Evolutionary conservation across 2,888 invertebrate genomes (phyloP), one percentile per base, ranked within the genome.

Genomic region (Acheta domesticus): DNA sequence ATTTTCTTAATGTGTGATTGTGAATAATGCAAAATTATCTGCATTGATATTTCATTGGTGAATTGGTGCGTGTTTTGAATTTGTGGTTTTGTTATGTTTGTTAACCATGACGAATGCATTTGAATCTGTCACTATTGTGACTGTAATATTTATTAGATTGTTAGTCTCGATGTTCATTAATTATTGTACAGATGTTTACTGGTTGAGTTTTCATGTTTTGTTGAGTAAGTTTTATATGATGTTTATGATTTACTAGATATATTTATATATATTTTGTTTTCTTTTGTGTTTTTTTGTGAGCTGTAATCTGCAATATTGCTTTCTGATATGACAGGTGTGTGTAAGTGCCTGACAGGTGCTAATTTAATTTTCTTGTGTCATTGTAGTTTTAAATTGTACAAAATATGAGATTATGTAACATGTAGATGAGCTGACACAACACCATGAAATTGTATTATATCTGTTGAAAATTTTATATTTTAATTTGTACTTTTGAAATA

Each of bases 31-130:
- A 36, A 36, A 5, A 36, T 36, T 5, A 36, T 36, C 5, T 36
- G 36, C 36, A 36, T 36, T 36, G 36, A 36, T 36, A 36, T 36
- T 36, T 36, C 36, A 36, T 36, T 36, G 36, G 1, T 36, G 5
- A 36, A 36, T 36, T 36, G 36, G 36, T 62, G 14, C 12, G 12
- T 62, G n/a, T 62, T 62, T 62, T 62, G 62, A 19, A n/a, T 62
- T 62, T 19, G 62, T 62, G n/a, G 14, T 62, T 19, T n/a, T n/a
- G 16, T 62, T 62, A 19, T 62, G 62, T 62, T 62, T 62, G 62
- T 14, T 62, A 62, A 62, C 62, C 62, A 62, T 62, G 62, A 62
- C 62, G 62, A 62, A 62, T 62, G 62, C 62, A 62, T n/a, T 62
- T 62, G 62, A 12, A 62, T 62, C 62, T 62, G 62, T 62, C n/a